Evolutionary conservation across 1,140 invertebrate species (phyloP), one percentile per base, ranked within the genome.

Genomic region (Amphibalanus amphitrite): DNA sequence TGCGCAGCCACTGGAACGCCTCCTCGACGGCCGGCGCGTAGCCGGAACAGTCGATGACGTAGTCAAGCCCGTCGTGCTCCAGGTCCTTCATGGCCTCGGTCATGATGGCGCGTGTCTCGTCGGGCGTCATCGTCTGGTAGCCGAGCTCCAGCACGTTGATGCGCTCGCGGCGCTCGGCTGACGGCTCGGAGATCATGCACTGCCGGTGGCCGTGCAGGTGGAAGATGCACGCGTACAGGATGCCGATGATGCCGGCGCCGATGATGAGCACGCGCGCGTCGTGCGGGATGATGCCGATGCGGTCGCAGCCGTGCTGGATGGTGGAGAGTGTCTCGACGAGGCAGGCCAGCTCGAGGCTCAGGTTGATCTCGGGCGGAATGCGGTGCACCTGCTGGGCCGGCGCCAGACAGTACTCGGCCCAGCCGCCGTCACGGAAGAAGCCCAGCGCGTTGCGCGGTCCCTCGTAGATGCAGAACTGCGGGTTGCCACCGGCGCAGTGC

Each of bases 161-260:
- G 65, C 65, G 65, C 65, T 26, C 17, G 28, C 84, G 78, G 70
- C 87, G 81, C 64, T 79, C 76, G 17, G 81, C 76, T 73, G 86
- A 85, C 71, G 85, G 84, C 75, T 89, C 88, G 15, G 84, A 85
- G 13, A 89, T 79, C 0, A 84, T 87, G 0, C 89, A 86, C 1
- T 85, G 85, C 47, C 84, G 81, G 74, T 88, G 85, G 0, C 88
- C 88, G 67, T 86, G 84, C 0, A 85, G 79, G 77, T 89, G 87
- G 1, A 89, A 79, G 0, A 85, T 76, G 20, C 81, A 83, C 0
- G 84, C 76, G 86, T 87, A 89, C 1, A 89, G 78, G 72, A 87
- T 85, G 75, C 88, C 87, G 75, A 89, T 88, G 68, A 89, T 88
- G 10, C 87, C 88, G 33, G 87, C 86, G 1, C 87, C 88, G 3